Evolutionary conservation across 2,888 invertebrate genomes (phyloP), one percentile per base, ranked within the genome.

Genomic region (Dusona sp.): DNA sequence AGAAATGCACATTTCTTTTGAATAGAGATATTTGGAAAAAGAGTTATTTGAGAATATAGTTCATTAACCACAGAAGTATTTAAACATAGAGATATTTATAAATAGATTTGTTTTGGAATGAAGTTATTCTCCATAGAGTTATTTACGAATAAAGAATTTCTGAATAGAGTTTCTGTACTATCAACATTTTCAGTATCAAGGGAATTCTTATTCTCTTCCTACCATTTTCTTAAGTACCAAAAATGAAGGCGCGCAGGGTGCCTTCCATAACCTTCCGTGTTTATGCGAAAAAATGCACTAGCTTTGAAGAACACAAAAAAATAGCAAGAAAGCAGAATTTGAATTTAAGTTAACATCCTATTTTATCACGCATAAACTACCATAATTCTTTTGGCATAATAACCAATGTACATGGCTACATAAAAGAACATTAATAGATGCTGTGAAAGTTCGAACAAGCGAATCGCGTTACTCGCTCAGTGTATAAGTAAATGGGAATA

Each of bases 381-480:
- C 65, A 78, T 78, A 67, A 65, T 65, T 78, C 51, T 36, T 67
- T 67, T 8, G 25, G 33, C 16, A 36, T 42, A 61, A 75, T 75
- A 64, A 45, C 61, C 29, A 7, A 29, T 54, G n/a, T 54, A 29
- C 9, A 33, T n/a, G n/a, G 19, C 11, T 67, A 22, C 42, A 38
- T 38, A 16, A 22, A 68, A 36, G 51, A 25, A 36, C 72, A 57
- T 42, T 45, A 72, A 79, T 61, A 64, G 79, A 79, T 22, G 33
- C 61, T 9, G 25, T 22, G 16, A 64, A 45, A 70, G 33, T 51
- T 70, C 42, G 68, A 54, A 22, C 29, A 61, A 61, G 70, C 22
- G 42, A 72, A 72, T 64, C 13, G 19, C 72, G 61, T 57, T 68
- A 70, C 45, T 42, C 33, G 70, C 57, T 57, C 13, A 42, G 45